Percentiles rank a stretch among this genome's conserved stretches.
Evolutionary conservation across 1,140 invertebrate genomes (phyloP).

Genomic region (Bombyx mandarina): DNA sequence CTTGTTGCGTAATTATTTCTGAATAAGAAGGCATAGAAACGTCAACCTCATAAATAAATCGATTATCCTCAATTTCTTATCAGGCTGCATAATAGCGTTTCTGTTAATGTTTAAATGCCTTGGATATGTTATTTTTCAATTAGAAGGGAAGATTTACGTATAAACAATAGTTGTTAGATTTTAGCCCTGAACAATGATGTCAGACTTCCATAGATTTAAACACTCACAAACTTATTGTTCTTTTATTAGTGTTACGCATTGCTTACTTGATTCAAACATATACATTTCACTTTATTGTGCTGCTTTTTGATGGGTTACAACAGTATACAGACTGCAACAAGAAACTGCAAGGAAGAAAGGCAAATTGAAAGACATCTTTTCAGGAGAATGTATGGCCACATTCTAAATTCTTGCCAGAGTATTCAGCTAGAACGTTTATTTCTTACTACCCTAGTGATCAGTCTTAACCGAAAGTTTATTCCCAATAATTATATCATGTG

Average conservation of each 20-base stretch:
- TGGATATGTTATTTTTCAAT: constrained; percentile 34
- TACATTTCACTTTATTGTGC: constrained; percentile 72
- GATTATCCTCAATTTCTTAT: constrained; percentile 67
- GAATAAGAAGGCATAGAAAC: constrained; percentile 62
- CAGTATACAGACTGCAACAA: constrained; percentile 80
- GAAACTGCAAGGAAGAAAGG: constrained; percentile 80
- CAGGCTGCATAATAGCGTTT: constrained; percentile 41
- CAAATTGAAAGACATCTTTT: constrained; percentile 83
- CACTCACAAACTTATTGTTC: constrained; percentile 57
- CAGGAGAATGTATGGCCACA: constrained; percentile 79
- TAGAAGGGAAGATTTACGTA: constrained; percentile 17
- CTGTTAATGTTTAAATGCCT: constrained; percentile 35
- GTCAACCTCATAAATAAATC: constrained; percentile 70
- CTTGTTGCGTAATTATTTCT: constrained; percentile 63
- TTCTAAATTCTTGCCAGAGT: constrained; percentile 64
- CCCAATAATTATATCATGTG: too few relatives aligned
- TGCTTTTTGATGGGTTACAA: constrained; percentile 74
- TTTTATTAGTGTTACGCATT: constrained; percentile 60
- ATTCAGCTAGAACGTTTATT: constrained; percentile 57
- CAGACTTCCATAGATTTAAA: constrained; percentile 45
- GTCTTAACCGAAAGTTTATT: constrained; percentile 8
- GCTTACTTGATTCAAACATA: constrained; percentile 50
- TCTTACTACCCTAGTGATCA: constrained; percentile 35
- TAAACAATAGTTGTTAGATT: constrained; percentile 17
- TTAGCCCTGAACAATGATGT: constrained; percentile 27